A percentile compares a stretch with the other conserved stretches of the same genome.
Conservation (phyloP, 2,797 vertebrate species). For the Orientallactaga sibirica region DNA sequence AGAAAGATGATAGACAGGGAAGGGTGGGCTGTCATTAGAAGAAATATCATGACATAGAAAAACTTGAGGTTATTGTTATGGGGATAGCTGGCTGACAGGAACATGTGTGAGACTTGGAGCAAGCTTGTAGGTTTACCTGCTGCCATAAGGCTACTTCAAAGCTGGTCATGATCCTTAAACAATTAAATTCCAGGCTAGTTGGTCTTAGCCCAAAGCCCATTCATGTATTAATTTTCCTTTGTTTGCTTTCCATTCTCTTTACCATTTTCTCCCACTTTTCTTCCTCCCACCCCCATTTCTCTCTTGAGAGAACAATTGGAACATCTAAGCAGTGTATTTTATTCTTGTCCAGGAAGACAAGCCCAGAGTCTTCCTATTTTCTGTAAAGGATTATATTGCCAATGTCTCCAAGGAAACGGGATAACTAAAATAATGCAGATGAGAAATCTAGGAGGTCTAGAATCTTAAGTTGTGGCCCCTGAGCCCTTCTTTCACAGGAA, state of each 20-base stretch:
- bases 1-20: not conserved
- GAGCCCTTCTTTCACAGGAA: not conserved
- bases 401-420: conserved; percentile 21
- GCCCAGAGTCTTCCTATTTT: not conserved
- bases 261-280: not conserved
- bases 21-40: not conserved
- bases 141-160: not conserved
- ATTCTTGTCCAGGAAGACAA: conserved; percentile 2
- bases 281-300: not conserved
- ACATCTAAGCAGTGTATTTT: not conserved
- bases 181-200: not conserved
- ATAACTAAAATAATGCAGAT: conserved; percentile 10
- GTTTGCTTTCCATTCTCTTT: not conserved
- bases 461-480: not conserved
- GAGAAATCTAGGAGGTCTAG: not conserved
- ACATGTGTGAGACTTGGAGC: not conserved
- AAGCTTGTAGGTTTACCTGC: not conserved
- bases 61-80: not conserved
- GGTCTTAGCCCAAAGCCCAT: not conserved
- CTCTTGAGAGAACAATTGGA: not conserved
- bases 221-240: not conserved
- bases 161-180: not conserved
- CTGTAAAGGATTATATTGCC: not conserved
- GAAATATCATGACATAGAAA: not conserved
- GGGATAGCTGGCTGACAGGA: not conserved